Conservation (phyloP, 2,888 invertebrate species). For the Cloeon dipterum region DNA sequence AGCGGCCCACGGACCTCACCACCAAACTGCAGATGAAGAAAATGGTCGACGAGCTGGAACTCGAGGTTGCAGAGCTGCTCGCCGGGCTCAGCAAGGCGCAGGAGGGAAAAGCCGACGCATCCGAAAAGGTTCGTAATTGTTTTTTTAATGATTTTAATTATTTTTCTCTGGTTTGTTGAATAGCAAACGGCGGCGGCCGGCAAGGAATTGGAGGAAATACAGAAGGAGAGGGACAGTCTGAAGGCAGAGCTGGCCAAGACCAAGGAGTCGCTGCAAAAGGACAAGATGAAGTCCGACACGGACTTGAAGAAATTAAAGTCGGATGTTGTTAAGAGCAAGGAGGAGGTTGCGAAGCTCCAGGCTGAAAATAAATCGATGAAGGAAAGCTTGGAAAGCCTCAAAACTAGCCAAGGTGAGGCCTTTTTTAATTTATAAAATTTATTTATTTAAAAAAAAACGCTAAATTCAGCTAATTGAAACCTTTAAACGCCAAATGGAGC, state of each 20-base stretch:
- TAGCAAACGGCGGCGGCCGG: too few relatives aligned
- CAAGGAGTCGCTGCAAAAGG: slow-evolving; percentile 8
- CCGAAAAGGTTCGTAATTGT: background rate
- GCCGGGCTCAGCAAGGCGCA: slow-evolving; percentile 13
- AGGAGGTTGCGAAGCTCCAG: slow-evolving; percentile 6
- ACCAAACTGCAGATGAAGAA: slow-evolving; percentile 52
- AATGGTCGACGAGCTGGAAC: slow-evolving; percentile 71
- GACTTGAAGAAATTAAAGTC: slow-evolving; percentile 9
- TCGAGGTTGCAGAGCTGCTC: slow-evolving; percentile 49
- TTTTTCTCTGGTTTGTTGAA: too few relatives aligned
- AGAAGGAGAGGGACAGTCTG: slow-evolving; percentile 11
- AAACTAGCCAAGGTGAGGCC: background rate
- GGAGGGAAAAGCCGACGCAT: background rate
- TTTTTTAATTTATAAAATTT: too few relatives aligned
- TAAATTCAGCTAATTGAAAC: too few relatives aligned
- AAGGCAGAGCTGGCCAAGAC: slow-evolving; percentile 16
- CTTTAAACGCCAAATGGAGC: too few relatives aligned
- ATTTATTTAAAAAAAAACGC: too few relatives aligned
- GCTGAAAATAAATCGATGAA: slow-evolving; percentile 6
- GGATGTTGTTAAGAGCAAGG: slow-evolving; percentile 8
- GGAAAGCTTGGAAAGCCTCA: background rate
- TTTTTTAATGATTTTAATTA: background rate
- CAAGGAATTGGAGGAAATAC: slow-evolving; percentile 12
- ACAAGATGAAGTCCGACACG: slow-evolving; percentile 6
- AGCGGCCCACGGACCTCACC: slow-evolving; percentile 46